These are phyloP conservation scores for Dromiciops gliroides DNA, from an alignment of 2,113 vertebrate genomes.

Conservation along the genomic window DNA sequence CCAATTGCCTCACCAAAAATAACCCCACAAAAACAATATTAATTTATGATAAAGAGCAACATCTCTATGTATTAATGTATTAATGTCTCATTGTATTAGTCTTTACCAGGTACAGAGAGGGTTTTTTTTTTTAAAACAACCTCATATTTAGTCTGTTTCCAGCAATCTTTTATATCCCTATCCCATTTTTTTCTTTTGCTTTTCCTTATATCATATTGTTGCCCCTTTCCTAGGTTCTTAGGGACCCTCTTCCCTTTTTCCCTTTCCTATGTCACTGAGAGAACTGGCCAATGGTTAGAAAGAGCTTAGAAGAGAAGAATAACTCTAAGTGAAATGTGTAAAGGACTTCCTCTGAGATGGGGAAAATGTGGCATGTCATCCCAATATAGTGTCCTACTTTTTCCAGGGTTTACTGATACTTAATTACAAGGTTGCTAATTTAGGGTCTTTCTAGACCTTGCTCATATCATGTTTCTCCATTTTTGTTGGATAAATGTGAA, in stretches of 20 bases:
- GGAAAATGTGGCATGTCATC: neutral
- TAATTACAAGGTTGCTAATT: neutral
- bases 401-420: slow-evolving; percentile 2
- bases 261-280: neutral
- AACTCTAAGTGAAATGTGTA: neutral
- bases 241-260: neutral
- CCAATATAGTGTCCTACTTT: neutral
- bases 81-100: neutral
- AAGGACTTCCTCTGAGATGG: neutral
- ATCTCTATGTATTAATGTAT: no score
- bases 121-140: neutral
- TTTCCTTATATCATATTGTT: neutral
- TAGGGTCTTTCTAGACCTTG: neutral
- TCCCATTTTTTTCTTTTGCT: slow-evolving; percentile 9
- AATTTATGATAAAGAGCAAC: neutral
- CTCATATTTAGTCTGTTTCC: neutral
- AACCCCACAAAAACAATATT: no score
- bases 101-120: neutral
- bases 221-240: neutral
- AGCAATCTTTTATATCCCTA: neutral
- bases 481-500: slow-evolving; percentile 22
- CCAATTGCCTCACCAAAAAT: no score
- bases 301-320: slow-evolving; percentile 1
- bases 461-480: slow-evolving; percentile 21
- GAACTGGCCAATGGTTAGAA: neutral